Evolutionary conservation across 2,797 vertebrate species (phyloP), one percentile per base, ranked within the genome.

Genomic region (Meriones psammophilus): DNA sequence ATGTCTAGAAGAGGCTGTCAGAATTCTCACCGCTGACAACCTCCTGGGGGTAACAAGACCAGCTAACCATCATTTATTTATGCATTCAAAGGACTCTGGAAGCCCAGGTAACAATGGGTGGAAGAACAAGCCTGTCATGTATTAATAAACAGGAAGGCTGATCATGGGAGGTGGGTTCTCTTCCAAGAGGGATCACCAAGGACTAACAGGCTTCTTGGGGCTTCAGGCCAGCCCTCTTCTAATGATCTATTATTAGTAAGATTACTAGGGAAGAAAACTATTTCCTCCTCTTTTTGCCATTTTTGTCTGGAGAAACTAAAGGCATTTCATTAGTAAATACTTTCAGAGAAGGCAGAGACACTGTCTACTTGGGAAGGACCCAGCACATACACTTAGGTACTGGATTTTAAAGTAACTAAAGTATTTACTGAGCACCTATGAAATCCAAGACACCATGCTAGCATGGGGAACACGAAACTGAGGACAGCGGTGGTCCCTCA

Each of bases 71-170:
- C 69, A 87, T 77, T 97, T 97, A 97, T 96, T 97, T 88, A 96
- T 97, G 78, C 26, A 24, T 93, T 94, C 94, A 92, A 92, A 96
- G 94, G 73, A 66, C 88, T 92, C 89, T 91, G 84, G 91, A 89
- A 94, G 86, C 84, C 64, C 77, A 77, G 94, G 78, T 91, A 89
- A 96, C 79, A 89, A 90, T 89, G 76, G 66, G 24, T 20, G 10
- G 64, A 86, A 89, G 90, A 83, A 88, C 33, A 20, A 76, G 58
- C 10, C 84, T 96, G 85, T 92, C 69, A 92, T 92, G 85, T 96
- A 96, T 96, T 96, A 95, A 93, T 98, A 94, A 97, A 93, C 77
- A 96, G 92, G 81, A 96, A 94, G 94, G 42, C 64, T 58, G 92
- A 17, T 58, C 33, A 42, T 5, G 0, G 36, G 26, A 77, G 94